These are phyloP conservation scores for Ectropis grisescens DNA, from an alignment of 1,140 invertebrate genomes.

Conservation along the genomic window DNA sequence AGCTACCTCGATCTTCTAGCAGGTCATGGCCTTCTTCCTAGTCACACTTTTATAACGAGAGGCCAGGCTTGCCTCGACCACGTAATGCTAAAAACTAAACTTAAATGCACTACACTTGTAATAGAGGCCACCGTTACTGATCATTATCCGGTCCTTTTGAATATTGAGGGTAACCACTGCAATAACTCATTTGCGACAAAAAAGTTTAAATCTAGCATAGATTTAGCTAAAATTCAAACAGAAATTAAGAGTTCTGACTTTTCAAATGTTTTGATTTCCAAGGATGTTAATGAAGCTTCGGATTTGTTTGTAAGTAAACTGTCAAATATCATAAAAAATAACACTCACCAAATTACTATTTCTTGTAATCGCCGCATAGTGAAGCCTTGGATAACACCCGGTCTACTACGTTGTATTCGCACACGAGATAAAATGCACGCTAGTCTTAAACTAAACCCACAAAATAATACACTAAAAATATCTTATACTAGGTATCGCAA, in stretches of 20 bases:
- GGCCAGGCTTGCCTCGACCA: not conserved
- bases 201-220: not conserved
- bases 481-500: not conserved
- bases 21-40: constrained; percentile 2
- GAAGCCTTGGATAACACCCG: not conserved
- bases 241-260: not conserved
- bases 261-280: not conserved
- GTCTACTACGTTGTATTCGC: not conserved
- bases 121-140: not conserved
- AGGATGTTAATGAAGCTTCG: not conserved
- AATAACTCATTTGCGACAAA: too few species aligned
- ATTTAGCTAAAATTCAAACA: not conserved
- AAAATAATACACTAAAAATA: not conserved
- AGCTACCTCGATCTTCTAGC: not conserved
- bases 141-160: not conserved
- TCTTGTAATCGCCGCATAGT: not conserved
- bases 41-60: constrained; percentile 1
- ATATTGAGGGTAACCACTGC: too few species aligned
- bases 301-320: not conserved
- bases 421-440: not conserved
- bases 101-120: not conserved
- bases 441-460: not conserved
- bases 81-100: not conserved
- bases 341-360: not conserved
- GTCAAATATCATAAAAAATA: not conserved